Conservation (phyloP, 2,797 vertebrate genomes). For the Momotus momota region DNA sequence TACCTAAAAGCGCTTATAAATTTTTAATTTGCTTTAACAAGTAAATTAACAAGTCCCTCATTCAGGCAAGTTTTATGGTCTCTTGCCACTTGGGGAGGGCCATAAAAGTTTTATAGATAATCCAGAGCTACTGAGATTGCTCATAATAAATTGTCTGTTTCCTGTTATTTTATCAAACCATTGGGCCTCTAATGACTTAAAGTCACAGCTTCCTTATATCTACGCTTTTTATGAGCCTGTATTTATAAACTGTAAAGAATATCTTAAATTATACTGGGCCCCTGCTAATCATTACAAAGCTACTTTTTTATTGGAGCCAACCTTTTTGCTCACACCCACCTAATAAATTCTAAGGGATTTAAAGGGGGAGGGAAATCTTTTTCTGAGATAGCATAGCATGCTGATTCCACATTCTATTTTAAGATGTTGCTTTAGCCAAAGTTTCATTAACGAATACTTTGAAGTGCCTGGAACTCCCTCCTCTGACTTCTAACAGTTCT, state of each 20-base stretch:
- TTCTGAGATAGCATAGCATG: conserved; percentile 1
- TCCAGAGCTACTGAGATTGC: conserved; percentile 91
- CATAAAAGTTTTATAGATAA: conserved; percentile 99
- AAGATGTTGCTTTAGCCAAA: conserved; percentile 20
- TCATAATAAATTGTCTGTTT: conserved; percentile 98
- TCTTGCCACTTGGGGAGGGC: conserved; percentile 94
- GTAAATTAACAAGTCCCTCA: conserved; percentile 99
- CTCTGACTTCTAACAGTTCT: background rate
- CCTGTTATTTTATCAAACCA: conserved; percentile 94
- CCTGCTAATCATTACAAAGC: conserved; percentile 74
- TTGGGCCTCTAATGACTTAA: conserved; percentile 89
- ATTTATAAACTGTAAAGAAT: conserved; percentile 85
- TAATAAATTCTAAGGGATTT: conserved; percentile 65
- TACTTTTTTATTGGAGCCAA: conserved; percentile 61
- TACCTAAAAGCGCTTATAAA: conserved; percentile 99
- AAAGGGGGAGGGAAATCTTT: background rate
- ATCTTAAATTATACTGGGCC: conserved; percentile 80
- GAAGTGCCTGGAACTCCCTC: background rate
- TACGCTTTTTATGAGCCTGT: conserved; percentile 76
- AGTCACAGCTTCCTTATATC: conserved; percentile 84
- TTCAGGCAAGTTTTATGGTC: conserved; percentile 99
- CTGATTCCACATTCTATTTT: conserved; percentile 47
- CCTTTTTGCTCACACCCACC: conserved; percentile 48
- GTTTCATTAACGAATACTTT: conserved; percentile 45
- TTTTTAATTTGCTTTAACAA: conserved; percentile 99